Conservation (phyloP, 2,888 invertebrate species). For the Cantharis lateralis region DNA sequence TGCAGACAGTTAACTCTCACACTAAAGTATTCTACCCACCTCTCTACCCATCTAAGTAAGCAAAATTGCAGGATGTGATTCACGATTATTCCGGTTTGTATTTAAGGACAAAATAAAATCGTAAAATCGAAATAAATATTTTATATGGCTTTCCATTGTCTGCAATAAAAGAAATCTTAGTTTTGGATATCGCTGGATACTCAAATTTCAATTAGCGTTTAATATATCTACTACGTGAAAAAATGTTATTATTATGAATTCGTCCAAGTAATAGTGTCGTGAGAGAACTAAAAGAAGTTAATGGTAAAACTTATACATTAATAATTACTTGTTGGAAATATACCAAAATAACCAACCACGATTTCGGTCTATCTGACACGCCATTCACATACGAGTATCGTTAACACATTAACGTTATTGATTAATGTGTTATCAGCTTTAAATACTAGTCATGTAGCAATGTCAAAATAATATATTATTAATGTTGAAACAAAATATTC, state of each 20-base stretch:
- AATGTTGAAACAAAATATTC: constrained; percentile 5
- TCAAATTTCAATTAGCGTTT: background rate
- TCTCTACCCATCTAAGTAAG: no score
- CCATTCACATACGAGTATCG: background rate
- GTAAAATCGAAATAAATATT: no score
- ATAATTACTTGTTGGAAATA: background rate
- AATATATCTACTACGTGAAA: background rate
- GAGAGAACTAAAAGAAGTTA: background rate
- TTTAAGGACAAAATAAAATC: no score
- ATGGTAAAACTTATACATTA: background rate
- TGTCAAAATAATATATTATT: constrained; percentile 9
- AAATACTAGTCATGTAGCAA: constrained; percentile 3
- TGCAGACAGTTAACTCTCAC: no score
- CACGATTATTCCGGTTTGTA: no score
- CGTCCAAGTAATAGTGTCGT: background rate
- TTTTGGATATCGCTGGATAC: background rate
- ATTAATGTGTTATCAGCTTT: constrained; percentile 11
- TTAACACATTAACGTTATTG: constrained; percentile 6
- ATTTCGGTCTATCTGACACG: constrained; percentile 1
- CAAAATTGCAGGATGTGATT: no score
- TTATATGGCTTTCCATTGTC: no score
- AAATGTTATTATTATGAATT: background rate
- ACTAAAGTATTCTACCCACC: no score
- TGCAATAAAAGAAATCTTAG: background rate
- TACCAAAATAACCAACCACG: background rate